phyloP scores from a whole-genome alignment of 2,797 vertebrate genomes.

The Carduelis carduelis region DNA sequence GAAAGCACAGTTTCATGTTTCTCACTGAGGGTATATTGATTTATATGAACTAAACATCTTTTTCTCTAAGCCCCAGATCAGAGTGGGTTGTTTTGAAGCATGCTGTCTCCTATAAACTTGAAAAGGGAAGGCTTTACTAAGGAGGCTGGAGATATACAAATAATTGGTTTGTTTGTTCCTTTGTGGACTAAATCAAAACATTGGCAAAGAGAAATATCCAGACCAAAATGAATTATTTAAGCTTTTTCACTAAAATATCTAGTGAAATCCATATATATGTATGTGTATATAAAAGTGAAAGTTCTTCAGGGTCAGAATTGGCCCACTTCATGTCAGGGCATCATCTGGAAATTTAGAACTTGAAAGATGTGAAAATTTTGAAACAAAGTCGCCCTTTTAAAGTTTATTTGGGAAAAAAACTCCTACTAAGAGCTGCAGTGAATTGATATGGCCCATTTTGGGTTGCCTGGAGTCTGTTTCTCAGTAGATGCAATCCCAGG shows the following conservation, averaged over 20 bases:
- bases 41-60: constrained; percentile 1
- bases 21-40: constrained; percentile 24
- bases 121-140: neutral
- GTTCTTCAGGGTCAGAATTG: neutral
- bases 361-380: neutral
- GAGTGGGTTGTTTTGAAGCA: neutral
- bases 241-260: neutral
- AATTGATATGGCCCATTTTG: neutral
- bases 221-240: neutral
- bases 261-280: neutral
- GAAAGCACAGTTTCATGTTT: neutral
- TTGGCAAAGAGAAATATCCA: neutral
- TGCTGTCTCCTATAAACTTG: neutral
- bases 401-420: neutral
- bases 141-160: neutral
- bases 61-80: neutral
- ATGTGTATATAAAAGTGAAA: neutral
- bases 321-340: neutral
- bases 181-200: neutral
- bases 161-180: neutral
- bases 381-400: neutral
- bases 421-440: neutral
- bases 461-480: neutral
- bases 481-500: neutral
- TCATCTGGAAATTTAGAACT: neutral